phyloP scores from a whole-genome alignment of 1,140 invertebrate genomes.

The Phthorimaea operculella region DNA sequence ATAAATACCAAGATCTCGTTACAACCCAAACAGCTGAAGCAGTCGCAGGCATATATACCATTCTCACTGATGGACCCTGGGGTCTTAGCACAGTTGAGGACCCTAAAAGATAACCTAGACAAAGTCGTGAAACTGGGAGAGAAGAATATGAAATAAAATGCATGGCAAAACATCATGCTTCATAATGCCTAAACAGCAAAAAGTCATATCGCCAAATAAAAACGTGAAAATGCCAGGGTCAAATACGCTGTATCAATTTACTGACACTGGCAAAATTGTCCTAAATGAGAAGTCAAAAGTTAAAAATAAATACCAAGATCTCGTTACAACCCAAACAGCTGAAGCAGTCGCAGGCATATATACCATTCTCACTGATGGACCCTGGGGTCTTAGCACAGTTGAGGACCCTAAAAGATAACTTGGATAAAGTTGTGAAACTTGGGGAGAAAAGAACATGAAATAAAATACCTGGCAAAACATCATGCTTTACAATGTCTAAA shows the following conservation, averaged over 20 bases:
- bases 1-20: constrained; percentile 65
- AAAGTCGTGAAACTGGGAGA: constrained; percentile 62
- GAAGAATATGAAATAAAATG: constrained; percentile 31
- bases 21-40: constrained; percentile 68
- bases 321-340: constrained; percentile 71
- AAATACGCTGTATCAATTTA: too few species aligned
- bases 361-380: constrained; percentile 67
- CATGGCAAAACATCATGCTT: too few species aligned
- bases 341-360: constrained; percentile 63
- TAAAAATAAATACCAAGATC: too few species aligned
- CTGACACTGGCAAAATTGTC: too few species aligned
- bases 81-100: constrained; percentile 67
- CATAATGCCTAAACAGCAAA: too few species aligned
- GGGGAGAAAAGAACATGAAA: constrained; percentile 39
- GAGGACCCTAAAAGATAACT: constrained; percentile 68
- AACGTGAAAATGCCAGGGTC: background rate
- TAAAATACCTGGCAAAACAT: background rate
- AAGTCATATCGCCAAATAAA: too few species aligned
- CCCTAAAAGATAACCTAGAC: constrained; percentile 69
- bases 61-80: constrained; percentile 67
- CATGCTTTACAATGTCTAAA: too few species aligned
- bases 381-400: constrained; percentile 65
- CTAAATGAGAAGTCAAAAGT: too few species aligned
- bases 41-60: constrained; percentile 63
- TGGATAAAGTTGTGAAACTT: constrained; percentile 66